phyloP scores from a whole-genome alignment of 2,113 vertebrate species.

The Muscicapa adusta region DNA sequence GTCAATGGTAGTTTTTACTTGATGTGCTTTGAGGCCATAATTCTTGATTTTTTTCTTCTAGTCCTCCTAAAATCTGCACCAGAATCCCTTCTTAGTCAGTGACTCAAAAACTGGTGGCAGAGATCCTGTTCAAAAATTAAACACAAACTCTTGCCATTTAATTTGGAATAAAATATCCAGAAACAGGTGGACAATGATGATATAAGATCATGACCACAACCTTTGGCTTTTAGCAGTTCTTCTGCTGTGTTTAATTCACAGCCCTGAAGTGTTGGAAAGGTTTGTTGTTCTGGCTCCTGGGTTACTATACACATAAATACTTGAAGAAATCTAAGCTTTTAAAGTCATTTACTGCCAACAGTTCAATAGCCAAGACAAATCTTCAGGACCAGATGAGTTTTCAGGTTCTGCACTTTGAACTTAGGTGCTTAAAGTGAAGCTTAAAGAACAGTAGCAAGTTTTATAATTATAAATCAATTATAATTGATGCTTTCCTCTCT shows the following conservation, averaged over 20 bases:
- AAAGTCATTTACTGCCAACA: neutral
- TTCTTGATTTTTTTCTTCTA: neutral
- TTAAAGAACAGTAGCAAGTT: neutral
- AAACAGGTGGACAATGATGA: neutral
- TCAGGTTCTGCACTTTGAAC: neutral
- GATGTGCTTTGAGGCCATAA: accelerated
- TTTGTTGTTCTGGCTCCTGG: neutral
- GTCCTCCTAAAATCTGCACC: neutral
- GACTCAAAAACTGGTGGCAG: neutral
- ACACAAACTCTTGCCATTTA: neutral
- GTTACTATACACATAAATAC: neutral
- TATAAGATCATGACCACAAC: neutral
- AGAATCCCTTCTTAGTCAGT: neutral
- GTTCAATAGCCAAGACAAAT: accelerated
- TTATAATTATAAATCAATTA: neutral
- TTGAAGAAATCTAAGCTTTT: neutral
- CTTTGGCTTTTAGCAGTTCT: neutral
- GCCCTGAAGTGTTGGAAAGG: neutral
- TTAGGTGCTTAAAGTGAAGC: neutral
- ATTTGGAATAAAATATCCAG: neutral
- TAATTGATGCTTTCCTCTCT: neutral
- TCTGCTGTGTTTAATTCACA: neutral
- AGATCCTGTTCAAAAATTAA: neutral
- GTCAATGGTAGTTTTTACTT: neutral
- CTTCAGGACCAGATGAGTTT: neutral